Percentiles rank a stretch among this genome's conserved stretches.
These are phyloP conservation scores for Pipra filicauda DNA, from an alignment of 2,113 vertebrate species.

Conservation along the genomic window DNA sequence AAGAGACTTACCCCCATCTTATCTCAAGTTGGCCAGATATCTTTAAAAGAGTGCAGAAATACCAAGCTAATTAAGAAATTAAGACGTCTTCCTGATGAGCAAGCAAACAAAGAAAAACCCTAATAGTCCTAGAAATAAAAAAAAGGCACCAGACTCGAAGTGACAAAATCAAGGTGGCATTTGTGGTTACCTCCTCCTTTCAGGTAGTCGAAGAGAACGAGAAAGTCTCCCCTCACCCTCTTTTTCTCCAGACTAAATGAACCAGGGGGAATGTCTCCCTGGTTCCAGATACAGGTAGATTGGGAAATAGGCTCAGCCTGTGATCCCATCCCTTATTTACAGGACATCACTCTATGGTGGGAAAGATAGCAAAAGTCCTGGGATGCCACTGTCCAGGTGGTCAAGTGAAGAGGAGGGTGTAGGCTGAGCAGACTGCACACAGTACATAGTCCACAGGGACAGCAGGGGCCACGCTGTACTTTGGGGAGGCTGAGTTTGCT, in stretches of 20 bases:
- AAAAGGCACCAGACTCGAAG: background rate
- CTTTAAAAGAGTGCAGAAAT: background rate
- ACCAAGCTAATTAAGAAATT: background rate
- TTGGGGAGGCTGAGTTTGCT: background rate
- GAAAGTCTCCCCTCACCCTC: background rate
- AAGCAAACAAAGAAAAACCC: background rate
- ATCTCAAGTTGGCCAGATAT: background rate
- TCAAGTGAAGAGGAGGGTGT: fast-evolving
- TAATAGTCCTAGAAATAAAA: background rate
- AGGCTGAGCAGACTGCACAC: background rate
- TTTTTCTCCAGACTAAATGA: background rate
- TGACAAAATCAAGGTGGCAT: background rate
- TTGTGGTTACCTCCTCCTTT: background rate
- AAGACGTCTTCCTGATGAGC: background rate
- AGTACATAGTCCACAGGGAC: background rate
- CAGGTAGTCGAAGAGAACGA: fast-evolving
- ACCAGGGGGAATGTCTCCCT: background rate
- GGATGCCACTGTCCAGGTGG: background rate
- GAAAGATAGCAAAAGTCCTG: background rate
- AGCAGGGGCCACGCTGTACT: fast-evolving
- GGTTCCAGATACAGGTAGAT: background rate
- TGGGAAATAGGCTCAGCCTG: background rate
- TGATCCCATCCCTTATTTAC: background rate
- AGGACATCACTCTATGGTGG: background rate
- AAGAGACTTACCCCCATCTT: background rate